Evolutionary conservation across 2,797 vertebrate genomes (phyloP).

Genomic region (Anas acuta): DNA sequence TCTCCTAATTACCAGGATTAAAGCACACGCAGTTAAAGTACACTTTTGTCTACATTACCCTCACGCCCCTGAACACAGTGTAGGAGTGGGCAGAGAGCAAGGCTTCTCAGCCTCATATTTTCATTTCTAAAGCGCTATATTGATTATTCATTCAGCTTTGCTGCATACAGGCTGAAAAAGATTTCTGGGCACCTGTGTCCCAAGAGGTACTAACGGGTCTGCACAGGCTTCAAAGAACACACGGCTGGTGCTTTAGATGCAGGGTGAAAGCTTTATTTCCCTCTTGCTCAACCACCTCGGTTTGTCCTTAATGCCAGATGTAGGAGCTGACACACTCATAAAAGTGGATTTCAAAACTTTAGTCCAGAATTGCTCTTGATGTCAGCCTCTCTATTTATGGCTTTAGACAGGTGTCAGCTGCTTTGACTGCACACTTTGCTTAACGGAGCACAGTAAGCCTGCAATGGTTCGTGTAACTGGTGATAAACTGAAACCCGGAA

Average conservation of each 20-base stretch:
- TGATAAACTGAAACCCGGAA: too few species aligned
- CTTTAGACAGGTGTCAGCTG: not conserved
- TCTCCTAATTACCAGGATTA: not conserved
- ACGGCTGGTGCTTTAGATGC: not conserved
- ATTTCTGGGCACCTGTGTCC: not conserved
- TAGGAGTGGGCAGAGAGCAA: not conserved
- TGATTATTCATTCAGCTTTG: not conserved
- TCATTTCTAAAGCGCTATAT: not conserved
- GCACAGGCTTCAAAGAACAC: not conserved
- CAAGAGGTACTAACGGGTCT: not conserved
- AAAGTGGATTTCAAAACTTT: not conserved
- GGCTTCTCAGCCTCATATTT: not conserved
- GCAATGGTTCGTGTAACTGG: accelerated
- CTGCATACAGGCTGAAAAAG: not conserved
- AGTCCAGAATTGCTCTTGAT: not conserved
- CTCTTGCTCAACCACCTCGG: accelerated
- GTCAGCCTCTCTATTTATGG: not conserved
- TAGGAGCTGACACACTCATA: not conserved
- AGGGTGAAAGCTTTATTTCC: not conserved
- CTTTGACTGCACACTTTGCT: not conserved
- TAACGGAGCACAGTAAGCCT: not conserved
- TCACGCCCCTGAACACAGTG: not conserved
- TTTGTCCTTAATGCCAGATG: not conserved
- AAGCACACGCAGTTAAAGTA: not conserved
- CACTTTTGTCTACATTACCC: not conserved